These are phyloP conservation scores for Anticlea derivata DNA, from an alignment of 2,888 invertebrate species.

Conservation along the genomic window DNA sequence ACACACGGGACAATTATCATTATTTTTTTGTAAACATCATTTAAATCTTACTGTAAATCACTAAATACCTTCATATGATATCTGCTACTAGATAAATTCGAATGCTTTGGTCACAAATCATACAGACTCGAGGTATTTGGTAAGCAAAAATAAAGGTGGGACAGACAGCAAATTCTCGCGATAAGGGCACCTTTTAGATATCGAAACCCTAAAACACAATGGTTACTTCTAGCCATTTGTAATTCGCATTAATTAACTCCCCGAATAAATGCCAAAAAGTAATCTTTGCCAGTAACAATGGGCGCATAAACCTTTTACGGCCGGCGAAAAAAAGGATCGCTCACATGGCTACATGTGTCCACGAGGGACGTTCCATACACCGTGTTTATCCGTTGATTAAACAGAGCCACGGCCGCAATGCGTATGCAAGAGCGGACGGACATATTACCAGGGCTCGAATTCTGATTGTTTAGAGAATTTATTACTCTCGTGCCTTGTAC, in stretches of 20 bases:
- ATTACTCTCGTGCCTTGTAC: constrained; percentile 82
- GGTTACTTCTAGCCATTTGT: constrained; percentile 51
- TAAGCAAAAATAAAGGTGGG: no score
- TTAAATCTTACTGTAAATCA: no score
- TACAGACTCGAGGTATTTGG: no score
- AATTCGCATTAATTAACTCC: constrained; percentile 66
- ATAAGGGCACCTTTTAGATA: background rate
- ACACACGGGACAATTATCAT: no score
- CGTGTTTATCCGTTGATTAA: constrained; percentile 81
- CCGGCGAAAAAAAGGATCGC: constrained; percentile 46
- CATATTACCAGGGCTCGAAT: constrained; percentile 82
- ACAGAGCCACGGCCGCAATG: constrained; percentile 77
- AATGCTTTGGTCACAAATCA: no score
- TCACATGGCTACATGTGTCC: constrained; percentile 64
- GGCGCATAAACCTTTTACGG: constrained; percentile 65
- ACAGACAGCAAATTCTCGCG: no score
- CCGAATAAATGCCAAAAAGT: constrained; percentile 64
- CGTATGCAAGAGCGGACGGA: constrained; percentile 79
- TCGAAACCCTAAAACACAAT: constrained; percentile 29
- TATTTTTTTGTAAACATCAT: no score
- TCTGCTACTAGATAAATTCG: no score
- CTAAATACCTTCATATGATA: no score
- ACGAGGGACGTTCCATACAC: constrained; percentile 57
- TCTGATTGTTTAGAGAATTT: constrained; percentile 84
- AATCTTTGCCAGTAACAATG: constrained; percentile 63